phyloP scores from a whole-genome alignment of 2,797 vertebrate genomes.

The Discoglossus pictus region DNA sequence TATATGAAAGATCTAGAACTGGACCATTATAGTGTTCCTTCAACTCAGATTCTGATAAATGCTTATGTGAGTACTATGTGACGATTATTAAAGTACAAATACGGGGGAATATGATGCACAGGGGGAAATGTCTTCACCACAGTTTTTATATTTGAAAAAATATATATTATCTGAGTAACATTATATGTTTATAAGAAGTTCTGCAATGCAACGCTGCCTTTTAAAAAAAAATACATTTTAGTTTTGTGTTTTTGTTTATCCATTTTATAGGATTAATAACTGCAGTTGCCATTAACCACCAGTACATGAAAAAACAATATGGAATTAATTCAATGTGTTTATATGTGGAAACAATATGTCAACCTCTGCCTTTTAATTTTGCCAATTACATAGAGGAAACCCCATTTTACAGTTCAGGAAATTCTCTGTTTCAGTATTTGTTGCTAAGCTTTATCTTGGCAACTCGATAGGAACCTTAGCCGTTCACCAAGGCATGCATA shows the following conservation, averaged over 20 bases:
- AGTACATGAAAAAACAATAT: slow-evolving; percentile 20
- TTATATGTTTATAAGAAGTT: too few relatives aligned
- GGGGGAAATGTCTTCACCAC: too few relatives aligned
- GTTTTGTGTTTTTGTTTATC: background rate
- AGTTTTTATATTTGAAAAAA: too few relatives aligned
- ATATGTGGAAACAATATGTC: slow-evolving; percentile 32
- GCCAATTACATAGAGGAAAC: slow-evolving; percentile 35
- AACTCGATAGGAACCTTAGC: slow-evolving; percentile 35
- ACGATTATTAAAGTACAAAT: too few relatives aligned
- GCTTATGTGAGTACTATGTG: too few relatives aligned
- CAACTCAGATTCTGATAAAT: too few relatives aligned
- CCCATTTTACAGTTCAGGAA: slow-evolving; percentile 36
- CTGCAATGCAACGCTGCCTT: too few relatives aligned
- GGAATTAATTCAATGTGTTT: slow-evolving; percentile 45
- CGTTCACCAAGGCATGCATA: slow-evolving; percentile 37
- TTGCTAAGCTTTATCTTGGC: slow-evolving; percentile 54
- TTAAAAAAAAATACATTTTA: too few relatives aligned
- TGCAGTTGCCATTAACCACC: slow-evolving; percentile 18
- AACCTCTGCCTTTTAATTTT: slow-evolving; percentile 31
- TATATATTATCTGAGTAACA: too few relatives aligned
- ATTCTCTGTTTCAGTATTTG: slow-evolving; percentile 48
- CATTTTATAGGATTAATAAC: slow-evolving; percentile 11
- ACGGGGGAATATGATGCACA: too few relatives aligned
- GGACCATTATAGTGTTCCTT: too few relatives aligned
- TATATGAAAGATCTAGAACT: too few relatives aligned